A percentile compares a stretch with the other conserved stretches of the same genome.
phyloP scores from a whole-genome alignment of 2,113 vertebrate genomes.

The Aspiorhynchus laticeps region DNA sequence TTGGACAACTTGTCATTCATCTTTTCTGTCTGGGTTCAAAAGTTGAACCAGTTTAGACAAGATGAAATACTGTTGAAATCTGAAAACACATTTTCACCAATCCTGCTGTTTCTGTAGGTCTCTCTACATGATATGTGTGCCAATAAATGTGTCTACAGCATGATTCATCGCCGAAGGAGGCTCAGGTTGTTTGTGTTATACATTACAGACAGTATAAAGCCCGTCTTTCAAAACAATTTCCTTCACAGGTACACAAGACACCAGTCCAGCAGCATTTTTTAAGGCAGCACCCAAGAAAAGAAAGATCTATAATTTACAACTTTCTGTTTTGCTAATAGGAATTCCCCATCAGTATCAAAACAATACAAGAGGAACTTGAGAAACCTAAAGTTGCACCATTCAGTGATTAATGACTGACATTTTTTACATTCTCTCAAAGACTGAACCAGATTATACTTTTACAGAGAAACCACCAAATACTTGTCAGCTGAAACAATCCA shows the following conservation, averaged over 20 bases:
- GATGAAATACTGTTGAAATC: neutral
- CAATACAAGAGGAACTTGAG: neutral
- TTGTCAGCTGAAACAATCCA: neutral
- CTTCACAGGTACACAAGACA: neutral
- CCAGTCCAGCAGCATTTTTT: conserved; percentile 22
- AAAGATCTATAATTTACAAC: conserved; percentile 10
- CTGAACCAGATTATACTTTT: neutral
- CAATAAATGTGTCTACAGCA: neutral
- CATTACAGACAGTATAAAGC: neutral
- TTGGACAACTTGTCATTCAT: neutral
- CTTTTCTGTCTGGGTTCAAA: neutral
- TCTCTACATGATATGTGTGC: neutral
- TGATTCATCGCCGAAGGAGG: neutral
- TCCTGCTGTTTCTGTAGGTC: neutral
- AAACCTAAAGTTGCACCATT: conserved; percentile 4
- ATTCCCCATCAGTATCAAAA: conserved; percentile 7
- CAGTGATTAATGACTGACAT: neutral
- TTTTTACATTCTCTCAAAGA: neutral
- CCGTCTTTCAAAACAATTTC: neutral
- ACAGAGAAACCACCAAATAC: neutral
- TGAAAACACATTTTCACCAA: neutral
- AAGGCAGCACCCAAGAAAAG: neutral
- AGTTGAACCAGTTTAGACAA: neutral
- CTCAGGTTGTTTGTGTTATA: neutral
- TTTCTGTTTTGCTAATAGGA: conserved; percentile 1